These are phyloP conservation scores for Lithobates sylvaticus DNA, from an alignment of 2,797 vertebrate genomes.

Conservation along the genomic window DNA sequence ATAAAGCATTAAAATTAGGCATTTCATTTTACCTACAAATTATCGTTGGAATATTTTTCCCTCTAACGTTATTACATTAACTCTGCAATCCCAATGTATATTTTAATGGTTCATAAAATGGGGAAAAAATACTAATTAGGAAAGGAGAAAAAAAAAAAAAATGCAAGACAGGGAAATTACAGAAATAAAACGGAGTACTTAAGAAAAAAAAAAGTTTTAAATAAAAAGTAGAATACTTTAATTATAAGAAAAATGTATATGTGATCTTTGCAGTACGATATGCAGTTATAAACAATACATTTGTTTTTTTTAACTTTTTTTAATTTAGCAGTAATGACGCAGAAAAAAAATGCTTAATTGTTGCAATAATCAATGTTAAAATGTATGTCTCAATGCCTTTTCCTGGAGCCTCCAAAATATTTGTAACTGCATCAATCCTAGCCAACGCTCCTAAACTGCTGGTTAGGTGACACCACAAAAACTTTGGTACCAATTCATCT, in stretches of 20 bases:
- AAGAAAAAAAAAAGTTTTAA: neutral
- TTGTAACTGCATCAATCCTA: too few species aligned
- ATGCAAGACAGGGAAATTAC: neutral
- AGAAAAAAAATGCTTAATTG: too few species aligned
- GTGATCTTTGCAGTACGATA: neutral
- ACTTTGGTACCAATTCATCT: too few species aligned
- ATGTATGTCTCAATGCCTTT: too few species aligned
- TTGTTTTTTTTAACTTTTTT: too few species aligned
- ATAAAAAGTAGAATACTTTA: neutral
- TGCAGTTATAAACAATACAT: too few species aligned
- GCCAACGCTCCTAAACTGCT: too few species aligned
- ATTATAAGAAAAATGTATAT: neutral
- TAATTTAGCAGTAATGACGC: too few species aligned
- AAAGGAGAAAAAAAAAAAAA: neutral
- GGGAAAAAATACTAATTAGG: conserved; percentile 1
- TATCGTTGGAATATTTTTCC: neutral
- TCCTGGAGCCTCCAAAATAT: too few species aligned
- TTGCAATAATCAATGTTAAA: too few species aligned
- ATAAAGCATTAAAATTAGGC: conserved; percentile 5
- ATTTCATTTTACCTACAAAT: conserved; percentile 5
- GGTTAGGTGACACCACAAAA: too few species aligned
- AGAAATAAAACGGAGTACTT: neutral
- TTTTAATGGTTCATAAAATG: conserved; percentile 16
- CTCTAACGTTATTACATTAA: neutral
- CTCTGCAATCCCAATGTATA: conserved; percentile 4